These are phyloP conservation scores for Hermaeophaga mercurialis DNA, from an alignment of 2,888 invertebrate genomes.

Conservation along the genomic window DNA sequence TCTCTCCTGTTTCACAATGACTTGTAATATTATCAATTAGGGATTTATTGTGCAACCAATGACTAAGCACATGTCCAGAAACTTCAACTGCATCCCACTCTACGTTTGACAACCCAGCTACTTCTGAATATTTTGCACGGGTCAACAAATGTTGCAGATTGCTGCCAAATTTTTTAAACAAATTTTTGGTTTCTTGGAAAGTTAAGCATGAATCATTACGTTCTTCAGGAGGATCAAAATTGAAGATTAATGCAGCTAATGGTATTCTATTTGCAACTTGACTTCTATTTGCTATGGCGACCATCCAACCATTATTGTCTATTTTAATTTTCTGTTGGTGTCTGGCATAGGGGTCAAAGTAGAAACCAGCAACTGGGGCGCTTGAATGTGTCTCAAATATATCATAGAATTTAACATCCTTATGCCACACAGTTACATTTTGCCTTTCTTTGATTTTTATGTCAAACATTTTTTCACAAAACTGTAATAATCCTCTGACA, in stretches of 20 bases:
- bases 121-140: conserved; percentile 79
- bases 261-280: conserved; percentile 69
- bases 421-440: conserved; percentile 79
- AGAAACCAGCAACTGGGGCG: conserved; percentile 79
- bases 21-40: conserved; percentile 65
- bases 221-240: conserved; percentile 73
- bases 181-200: conserved; percentile 73
- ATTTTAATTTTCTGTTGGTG: conserved; percentile 67
- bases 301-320: conserved; percentile 75
- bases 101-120: conserved; percentile 83
- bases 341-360: conserved; percentile 80
- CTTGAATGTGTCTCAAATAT: conserved; percentile 71
- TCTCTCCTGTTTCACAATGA: conserved; percentile 76
- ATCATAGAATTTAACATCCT: conserved; percentile 82
- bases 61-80: conserved; percentile 80
- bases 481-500: conserved; percentile 75
- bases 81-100: conserved; percentile 94
- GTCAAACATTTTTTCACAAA: conserved; percentile 79
- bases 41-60: conserved; percentile 70
- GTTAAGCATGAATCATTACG: conserved; percentile 71
- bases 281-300: conserved; percentile 77
- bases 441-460: conserved; percentile 72
- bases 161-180: conserved; percentile 89
- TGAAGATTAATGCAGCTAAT: conserved; percentile 81
- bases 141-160: conserved; percentile 86